phyloP scores from a whole-genome alignment of 23 tunicate species.

The Diplosoma virens region DNA sequence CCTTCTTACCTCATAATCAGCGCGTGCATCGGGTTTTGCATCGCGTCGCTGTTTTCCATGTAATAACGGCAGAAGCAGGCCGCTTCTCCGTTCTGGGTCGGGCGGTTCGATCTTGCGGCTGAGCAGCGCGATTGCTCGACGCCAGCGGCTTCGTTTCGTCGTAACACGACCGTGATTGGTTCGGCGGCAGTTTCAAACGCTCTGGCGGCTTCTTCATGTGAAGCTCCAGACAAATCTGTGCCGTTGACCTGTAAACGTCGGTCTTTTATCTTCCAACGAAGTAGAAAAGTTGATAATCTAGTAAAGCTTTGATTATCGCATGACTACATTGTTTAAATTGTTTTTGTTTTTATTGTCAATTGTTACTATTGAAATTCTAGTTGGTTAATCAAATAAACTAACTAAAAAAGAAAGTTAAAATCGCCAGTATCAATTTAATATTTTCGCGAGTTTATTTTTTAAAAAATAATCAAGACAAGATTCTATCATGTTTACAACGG shows the following conservation, averaged over 20 bases:
- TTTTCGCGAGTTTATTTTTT: no score
- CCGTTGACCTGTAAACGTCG: constrained; percentile 60
- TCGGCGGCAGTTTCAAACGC: constrained; percentile 50
- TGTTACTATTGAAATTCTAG: no score
- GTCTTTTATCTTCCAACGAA: no score
- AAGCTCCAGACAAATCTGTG: constrained; percentile 42
- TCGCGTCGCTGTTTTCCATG: constrained; percentile 36
- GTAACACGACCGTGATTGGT: constrained; percentile 59
- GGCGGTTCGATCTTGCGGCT: not conserved
- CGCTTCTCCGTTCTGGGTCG: not conserved
- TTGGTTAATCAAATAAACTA: no score
- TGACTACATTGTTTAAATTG: no score
- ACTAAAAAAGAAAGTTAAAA: no score
- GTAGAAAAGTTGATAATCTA: no score
- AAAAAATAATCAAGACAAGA: no score
- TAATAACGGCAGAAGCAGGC: constrained; percentile 42
- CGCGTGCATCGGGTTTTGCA: constrained; percentile 3
- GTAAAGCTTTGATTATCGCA: no score
- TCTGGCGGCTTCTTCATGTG: constrained; percentile 49
- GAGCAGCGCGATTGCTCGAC: not conserved
- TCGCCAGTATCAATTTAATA: no score
- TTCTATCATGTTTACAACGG: no score
- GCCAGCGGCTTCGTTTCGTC: constrained; percentile 17
- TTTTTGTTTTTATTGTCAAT: no score
- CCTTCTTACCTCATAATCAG: constrained; percentile 55